Evolutionary conservation across 2,888 invertebrate species (phyloP).

Genomic region (Linnaemya vulpina): DNA sequence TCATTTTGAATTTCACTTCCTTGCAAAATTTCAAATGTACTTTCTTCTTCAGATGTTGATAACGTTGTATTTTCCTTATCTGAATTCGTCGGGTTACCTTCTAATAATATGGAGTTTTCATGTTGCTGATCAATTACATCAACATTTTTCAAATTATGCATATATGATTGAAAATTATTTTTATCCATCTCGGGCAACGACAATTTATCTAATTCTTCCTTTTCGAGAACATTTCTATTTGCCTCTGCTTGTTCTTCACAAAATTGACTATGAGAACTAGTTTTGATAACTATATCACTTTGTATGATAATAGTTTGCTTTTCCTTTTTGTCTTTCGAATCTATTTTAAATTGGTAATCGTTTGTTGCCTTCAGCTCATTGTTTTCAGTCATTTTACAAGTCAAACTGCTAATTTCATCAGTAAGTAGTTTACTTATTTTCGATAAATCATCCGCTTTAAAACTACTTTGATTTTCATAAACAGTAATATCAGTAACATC

Average conservation of each 20-base stretch:
- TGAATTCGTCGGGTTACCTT: not conserved
- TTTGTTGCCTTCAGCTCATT: not conserved
- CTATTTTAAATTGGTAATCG: not conserved
- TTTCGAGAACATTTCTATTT: not conserved
- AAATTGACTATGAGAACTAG: not conserved
- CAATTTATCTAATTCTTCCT: not conserved
- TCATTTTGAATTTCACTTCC: not conserved
- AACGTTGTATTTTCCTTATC: not conserved
- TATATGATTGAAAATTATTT: not conserved
- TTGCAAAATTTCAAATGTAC: not conserved
- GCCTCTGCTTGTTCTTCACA: not conserved
- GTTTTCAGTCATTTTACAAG: not conserved
- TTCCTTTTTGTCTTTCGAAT: not conserved
- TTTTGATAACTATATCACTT: not conserved
- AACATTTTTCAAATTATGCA: not conserved
- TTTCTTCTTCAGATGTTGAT: not conserved
- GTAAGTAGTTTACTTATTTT: conserved; percentile 39
- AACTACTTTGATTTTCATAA: conserved; percentile 7
- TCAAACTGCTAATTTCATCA: conserved; percentile 54
- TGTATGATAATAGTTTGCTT: not conserved
- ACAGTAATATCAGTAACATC: not conserved
- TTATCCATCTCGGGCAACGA: not conserved
- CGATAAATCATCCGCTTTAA: conserved; percentile 40
- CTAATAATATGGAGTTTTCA: not conserved
- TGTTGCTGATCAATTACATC: not conserved